Conservation (phyloP, 1,140 invertebrate genomes). For the Leptopilina clavipes region DNA sequence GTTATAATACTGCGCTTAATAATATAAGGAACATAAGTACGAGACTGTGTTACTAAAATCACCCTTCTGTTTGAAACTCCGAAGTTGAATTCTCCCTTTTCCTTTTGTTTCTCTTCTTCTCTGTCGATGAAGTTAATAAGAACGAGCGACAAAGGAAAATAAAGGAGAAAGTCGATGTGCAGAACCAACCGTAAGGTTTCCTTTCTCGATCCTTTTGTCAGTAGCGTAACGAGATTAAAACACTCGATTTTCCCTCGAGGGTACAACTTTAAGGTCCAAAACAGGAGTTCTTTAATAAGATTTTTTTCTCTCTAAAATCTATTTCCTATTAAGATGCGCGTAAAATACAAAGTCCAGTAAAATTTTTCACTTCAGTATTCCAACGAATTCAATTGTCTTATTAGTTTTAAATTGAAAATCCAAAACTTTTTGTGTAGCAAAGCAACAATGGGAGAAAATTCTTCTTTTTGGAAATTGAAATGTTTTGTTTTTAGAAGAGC, state of each 20-base stretch:
- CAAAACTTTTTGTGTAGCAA: no score
- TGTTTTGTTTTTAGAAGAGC: no score
- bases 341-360: neutral
- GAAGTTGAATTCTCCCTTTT: neutral
- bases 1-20: neutral
- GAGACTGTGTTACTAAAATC: conserved; percentile 14
- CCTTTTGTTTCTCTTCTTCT: conserved; percentile 34
- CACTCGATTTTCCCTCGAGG: conserved; percentile 29
- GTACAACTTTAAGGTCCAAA: conserved; percentile 24
- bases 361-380: neutral
- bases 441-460: no score
- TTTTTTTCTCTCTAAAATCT: neutral
- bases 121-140: conserved; percentile 34
- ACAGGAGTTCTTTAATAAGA: conserved; percentile 17
- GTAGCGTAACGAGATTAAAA: conserved; percentile 31
- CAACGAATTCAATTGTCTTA: neutral
- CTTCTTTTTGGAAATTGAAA: no score
- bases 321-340: conserved; percentile 15
- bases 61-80: conserved; percentile 11
- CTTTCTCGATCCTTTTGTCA: conserved; percentile 32
- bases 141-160: conserved; percentile 34
- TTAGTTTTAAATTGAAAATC: neutral
- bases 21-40: conserved; percentile 4
- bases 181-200: conserved; percentile 27
- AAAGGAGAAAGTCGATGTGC: conserved; percentile 30